Evolutionary conservation across 2,797 vertebrate species (phyloP), one percentile per base, ranked within the genome.

Genomic region (Protosalanx chinensis): DNA sequence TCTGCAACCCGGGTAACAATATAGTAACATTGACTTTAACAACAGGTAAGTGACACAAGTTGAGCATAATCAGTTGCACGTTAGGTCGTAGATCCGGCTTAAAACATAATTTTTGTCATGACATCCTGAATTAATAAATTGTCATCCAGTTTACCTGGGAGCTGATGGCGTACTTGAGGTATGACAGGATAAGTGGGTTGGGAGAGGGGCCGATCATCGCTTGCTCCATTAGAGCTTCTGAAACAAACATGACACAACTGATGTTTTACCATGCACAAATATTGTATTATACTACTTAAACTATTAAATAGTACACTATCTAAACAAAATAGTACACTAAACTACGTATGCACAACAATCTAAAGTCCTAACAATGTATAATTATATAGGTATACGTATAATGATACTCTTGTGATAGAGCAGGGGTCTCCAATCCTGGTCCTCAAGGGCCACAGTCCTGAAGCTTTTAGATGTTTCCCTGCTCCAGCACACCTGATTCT

Each of bases 121-220:
- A 46, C 10, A 46, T 46, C 7, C 27, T 59, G n/a, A 27, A 56
- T 16, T 6, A 16, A n/a, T 5, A 7, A 6, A n/a, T 7, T 65
- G 20, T 46, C 37, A 65, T 65, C 37, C 4, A 66, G 72, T 76
- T 90, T 88, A 99, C 98, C 96, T 98, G 97, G 33, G 97, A 98
- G 86, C 94, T 98, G 84, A 99, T 96, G 33, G 98, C 95, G 15
- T 99, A 98, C 88, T 98, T 99, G 79, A 99, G 91, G 79, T 99
- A 99, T 49, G 97, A 99, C 73, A 98, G 85, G 83, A 99, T 96
- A 33, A 99, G 94, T 13, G 98, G 96, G 87, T 99, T 99, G 2
- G 97, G 98, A 1, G 97, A 96, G 0, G 95, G 97, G 60, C 97
- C 98, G 2, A 98, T 96, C 96, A 99, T 94, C 1, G 98, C 97